Evolutionary conservation across 30 jellyfish, hydroid and myxozoan species (phyloP), one percentile per base, ranked within the genome.

Genomic region (Phacellophora camtschatica): DNA sequence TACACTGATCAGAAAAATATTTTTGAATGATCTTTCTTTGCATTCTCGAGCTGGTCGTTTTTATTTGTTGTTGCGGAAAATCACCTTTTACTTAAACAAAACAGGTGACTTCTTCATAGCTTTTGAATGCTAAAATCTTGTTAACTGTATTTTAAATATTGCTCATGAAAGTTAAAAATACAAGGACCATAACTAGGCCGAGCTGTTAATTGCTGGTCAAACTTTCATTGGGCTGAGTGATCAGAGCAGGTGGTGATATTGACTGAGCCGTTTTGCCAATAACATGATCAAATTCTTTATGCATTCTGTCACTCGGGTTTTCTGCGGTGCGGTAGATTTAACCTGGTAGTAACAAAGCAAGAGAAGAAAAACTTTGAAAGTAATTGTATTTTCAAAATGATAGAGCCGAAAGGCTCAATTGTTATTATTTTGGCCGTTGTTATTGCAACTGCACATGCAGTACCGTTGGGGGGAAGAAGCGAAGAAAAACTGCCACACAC

Each of bases 401-500:
- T 41, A 24, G 81, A 80, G 80, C 91, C 91, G 83, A 80, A 80
- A 67, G 91, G 81, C 76, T 66, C 72, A 35, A 25, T 29, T 3
- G 10, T 84, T 3, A 19, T 72, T 0, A 27, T 84, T 8, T 23
- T 57, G n/a, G 19, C 64, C 42, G 71, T 55, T 6, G 66, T 53
- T 13, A 48, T 61, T 3, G 23, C 48, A 39, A 81, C 24, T 15
- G 82, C 53, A 31, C 28, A 49, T 32, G 73, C 83, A 15, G 87
- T 82, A 12, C 90, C 92, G 45, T 22, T 82, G 27, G 58, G 32
- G 19, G 66, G 28, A 20, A 74, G 63, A n/a, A 82, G 51, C 4
- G 87, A 51, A n/a, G 74, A 82, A 29, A 77, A 56, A 61, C 77
- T 93, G 71, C 99, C 99, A 5, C 99, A 93, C 49, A 78, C 96